These are phyloP conservation scores for Drusus annulatus DNA, from an alignment of 1,140 invertebrate species.

Conservation along the genomic window DNA sequence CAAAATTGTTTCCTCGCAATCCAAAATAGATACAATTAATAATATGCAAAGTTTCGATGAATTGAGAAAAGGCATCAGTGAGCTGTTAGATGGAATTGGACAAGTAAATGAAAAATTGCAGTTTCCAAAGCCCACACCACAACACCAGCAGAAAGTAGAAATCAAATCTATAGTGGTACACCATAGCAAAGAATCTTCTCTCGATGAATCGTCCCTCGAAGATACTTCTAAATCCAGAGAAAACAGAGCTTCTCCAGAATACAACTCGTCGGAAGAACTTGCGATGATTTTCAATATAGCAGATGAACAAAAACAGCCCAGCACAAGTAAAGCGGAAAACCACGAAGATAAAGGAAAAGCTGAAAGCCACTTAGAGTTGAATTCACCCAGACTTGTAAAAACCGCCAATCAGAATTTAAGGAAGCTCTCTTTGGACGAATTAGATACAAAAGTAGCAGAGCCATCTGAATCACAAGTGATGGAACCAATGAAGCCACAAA, in stretches of 20 bases:
- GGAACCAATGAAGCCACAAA: too few relatives aligned
- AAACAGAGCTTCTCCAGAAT: conserved; percentile 71
- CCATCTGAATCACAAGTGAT: conserved; percentile 64
- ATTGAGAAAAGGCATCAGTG: conserved; percentile 70
- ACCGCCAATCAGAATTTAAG: conserved; percentile 68
- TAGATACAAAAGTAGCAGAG: conserved; percentile 62
- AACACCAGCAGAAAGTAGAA: conserved; percentile 7
- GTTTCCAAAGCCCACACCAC: conserved; percentile 61
- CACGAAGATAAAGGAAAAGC: conserved; percentile 60
- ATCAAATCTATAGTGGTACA: conserved; percentile 60
- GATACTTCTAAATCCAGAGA: conserved; percentile 57
- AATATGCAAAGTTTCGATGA: conserved; percentile 70
- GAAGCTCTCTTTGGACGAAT: conserved; percentile 66
- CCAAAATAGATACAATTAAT: conserved; percentile 66
- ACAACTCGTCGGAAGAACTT: conserved; percentile 75
- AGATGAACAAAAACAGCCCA: conserved; percentile 59
- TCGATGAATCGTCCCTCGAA: conserved; percentile 52
- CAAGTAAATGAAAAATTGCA: conserved; percentile 70
- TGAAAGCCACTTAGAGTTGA: conserved; percentile 62
- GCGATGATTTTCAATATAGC: conserved; percentile 74
- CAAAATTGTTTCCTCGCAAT: neutral
- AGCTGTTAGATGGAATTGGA: conserved; percentile 69
- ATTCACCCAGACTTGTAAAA: conserved; percentile 69
- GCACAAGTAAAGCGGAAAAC: conserved; percentile 59
- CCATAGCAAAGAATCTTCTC: conserved; percentile 67